These are phyloP conservation scores for Megamerina dolium DNA, from an alignment of 2,888 invertebrate species.

Conservation along the genomic window DNA sequence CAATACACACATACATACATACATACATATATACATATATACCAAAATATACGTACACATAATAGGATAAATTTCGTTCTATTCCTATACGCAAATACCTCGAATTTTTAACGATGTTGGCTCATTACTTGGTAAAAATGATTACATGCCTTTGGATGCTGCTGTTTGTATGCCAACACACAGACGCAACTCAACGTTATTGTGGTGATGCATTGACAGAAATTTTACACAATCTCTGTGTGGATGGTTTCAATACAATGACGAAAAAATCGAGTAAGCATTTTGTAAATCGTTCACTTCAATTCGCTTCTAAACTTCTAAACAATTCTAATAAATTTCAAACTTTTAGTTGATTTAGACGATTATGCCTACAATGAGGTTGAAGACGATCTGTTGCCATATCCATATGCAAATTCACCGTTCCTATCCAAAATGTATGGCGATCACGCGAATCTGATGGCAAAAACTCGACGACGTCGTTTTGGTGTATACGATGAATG, in stretches of 20 bases:
- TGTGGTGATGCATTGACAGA: constrained; percentile 30
- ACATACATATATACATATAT: background rate
- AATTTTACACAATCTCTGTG: constrained; percentile 24
- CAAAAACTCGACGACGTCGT: constrained; percentile 31
- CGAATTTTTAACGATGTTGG: background rate
- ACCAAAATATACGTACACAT: background rate
- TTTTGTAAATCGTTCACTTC: background rate
- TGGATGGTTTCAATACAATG: constrained; percentile 25
- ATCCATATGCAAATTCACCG: constrained; percentile 15
- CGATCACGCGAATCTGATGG: constrained; percentile 21
- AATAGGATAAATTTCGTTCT: background rate
- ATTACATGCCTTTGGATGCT: too few relatives aligned
- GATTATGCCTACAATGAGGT: constrained; percentile 21
- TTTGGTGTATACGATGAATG: constrained; percentile 33
- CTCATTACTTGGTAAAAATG: too few relatives aligned
- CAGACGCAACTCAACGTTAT: constrained; percentile 9
- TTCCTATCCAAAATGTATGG: constrained; percentile 24
- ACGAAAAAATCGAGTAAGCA: constrained; percentile 29
- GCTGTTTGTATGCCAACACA: too few relatives aligned
- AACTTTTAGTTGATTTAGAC: constrained; percentile 15
- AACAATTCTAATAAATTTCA: background rate
- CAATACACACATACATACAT: too few relatives aligned
- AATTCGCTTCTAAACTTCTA: background rate
- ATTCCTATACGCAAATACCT: background rate
- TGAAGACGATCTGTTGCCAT: constrained; percentile 14